Evolutionary conservation across 1,140 invertebrate species (phyloP), one percentile per base, ranked within the genome.

Genomic region (Phenacoccus solenopsis): DNA sequence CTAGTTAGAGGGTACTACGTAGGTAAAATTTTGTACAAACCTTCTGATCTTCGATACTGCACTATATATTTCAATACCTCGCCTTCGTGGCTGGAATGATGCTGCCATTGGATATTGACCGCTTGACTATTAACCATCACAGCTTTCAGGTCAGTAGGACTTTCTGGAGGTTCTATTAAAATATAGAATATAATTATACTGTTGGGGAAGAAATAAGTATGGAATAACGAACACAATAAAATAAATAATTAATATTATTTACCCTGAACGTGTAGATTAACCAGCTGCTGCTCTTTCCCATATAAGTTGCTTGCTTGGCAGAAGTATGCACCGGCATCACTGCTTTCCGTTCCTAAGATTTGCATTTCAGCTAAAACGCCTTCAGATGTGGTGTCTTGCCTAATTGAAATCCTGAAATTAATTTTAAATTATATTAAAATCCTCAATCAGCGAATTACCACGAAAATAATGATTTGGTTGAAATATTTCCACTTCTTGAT

Each of bases 231-330:
- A 67, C 7, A 2, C 21, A 67, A 64, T 64, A 24, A 27, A 25
- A 5, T 25, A 64, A 22, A 16, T 64, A 64, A 20, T 20, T 64
- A 22, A n/a, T 5, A 22, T 27, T 32, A 32, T 73, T 75, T 77
- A 88, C 88, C 87, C 84, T 93, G 89, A 0, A 94, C 90, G 68
- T 88, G 82, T 9, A 94, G 79, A 75, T 90, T 87, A 30, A 92
- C 88, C 28, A 88, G 80, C 74, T 91, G 88, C 75, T 91, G 88
- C 77, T 93, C 91, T 71, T 85, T 85, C 9, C 91, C 91, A 75
- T 90, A 90, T 28, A 87, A 80, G 80, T 94, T 94, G 73, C 84
- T 87, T 1, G 90, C 90, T 72, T 86, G 84, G 77, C 92, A 94
- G 70, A 90, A 89, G 78, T 93, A 94, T 0, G 89, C 84, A 0